Conservation (phyloP, 2,888 invertebrate species). For the Nomada ferruginata region DNA sequence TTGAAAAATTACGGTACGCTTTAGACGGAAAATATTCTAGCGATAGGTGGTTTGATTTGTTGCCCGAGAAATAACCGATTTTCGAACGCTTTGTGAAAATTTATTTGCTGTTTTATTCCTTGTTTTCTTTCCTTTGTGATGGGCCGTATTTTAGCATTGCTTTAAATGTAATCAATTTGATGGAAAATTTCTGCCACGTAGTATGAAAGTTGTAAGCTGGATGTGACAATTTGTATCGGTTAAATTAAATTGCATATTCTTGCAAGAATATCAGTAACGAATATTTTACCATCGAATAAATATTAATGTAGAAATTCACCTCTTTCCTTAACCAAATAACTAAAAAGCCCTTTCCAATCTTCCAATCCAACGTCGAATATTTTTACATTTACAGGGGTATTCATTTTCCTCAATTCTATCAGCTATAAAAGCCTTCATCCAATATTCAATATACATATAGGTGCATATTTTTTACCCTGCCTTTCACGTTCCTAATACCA, state of each 20-base stretch:
- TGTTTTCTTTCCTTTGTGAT: background rate
- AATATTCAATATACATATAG: constrained; percentile 39
- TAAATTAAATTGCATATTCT: too few species aligned
- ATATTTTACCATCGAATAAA: background rate
- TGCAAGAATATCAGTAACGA: background rate
- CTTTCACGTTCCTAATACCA: constrained; percentile 27
- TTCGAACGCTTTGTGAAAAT: background rate
- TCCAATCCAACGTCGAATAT: constrained; percentile 6
- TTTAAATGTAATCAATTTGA: too few species aligned
- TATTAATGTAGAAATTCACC: constrained; percentile 10
- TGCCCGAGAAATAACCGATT: background rate
- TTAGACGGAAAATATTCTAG: background rate
- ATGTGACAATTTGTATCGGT: too few species aligned
- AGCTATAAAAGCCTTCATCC: constrained; percentile 37
- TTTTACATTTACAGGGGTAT: constrained; percentile 19
- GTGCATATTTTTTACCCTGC: background rate
- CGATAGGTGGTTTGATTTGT: constrained; percentile 11
- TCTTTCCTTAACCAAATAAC: constrained; percentile 22
- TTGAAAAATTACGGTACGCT: constrained; percentile 34
- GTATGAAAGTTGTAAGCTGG: too few species aligned
- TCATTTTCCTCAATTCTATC: constrained; percentile 31
- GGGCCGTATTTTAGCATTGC: too few species aligned
- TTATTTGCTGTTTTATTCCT: background rate
- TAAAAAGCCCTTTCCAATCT: background rate
- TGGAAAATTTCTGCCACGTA: too few species aligned